Conservation (phyloP, 2,888 invertebrate genomes). For the Axea sp. region DNA sequence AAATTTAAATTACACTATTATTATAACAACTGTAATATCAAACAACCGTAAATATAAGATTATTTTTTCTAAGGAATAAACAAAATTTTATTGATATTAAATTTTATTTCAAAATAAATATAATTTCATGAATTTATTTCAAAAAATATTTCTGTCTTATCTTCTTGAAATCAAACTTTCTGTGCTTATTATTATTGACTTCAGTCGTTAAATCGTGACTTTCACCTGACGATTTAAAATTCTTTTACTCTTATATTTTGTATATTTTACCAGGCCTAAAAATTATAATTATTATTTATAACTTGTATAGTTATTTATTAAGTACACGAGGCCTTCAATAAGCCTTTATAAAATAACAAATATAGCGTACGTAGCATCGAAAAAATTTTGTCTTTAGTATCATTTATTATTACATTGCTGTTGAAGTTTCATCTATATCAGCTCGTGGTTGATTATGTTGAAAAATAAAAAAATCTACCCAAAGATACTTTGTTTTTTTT, state of each 20-base stretch:
- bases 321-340: too few relatives aligned
- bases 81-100: conserved; percentile 1
- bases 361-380: too few relatives aligned
- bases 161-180: conserved; percentile 37
- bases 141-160: conserved; percentile 33
- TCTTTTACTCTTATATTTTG: conserved; percentile 46
- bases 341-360: too few relatives aligned
- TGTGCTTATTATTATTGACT: too few relatives aligned
- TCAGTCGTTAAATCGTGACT: too few relatives aligned
- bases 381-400: too few relatives aligned
- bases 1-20: neutral
- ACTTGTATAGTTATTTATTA: conserved; percentile 30
- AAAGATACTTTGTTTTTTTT: too few relatives aligned
- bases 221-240: conserved; percentile 55
- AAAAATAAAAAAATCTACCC: too few relatives aligned
- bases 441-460: too few relatives aligned
- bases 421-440: too few relatives aligned
- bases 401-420: too few relatives aligned
- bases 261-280: conserved; percentile 30
- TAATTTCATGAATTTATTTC: conserved; percentile 29
- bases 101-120: neutral
- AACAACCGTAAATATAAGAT: neutral
- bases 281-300: conserved; percentile 58
- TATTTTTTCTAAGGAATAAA: too few relatives aligned
- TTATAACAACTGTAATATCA: neutral